phyloP scores from a whole-genome alignment of 2,888 invertebrate species.

The Eutolmus rufibarbis region DNA sequence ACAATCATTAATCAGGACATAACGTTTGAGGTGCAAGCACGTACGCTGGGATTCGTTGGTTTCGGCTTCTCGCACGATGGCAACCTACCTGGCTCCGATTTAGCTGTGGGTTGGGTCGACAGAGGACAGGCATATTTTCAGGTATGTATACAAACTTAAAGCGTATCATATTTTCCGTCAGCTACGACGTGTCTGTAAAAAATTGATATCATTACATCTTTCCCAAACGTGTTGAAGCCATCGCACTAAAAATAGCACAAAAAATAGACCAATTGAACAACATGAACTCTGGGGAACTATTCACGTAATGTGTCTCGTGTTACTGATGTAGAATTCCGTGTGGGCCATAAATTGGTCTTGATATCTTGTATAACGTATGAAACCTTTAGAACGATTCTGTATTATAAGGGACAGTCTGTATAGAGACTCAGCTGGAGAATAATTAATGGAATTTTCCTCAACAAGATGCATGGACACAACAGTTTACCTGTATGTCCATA shows the following conservation, averaged over 20 bases:
- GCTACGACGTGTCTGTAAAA: neutral
- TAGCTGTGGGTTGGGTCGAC: slow-evolving; percentile 90
- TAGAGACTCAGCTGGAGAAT: neutral
- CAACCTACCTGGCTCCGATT: slow-evolving; percentile 82
- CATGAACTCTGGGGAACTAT: neutral
- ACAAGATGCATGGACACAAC: neutral
- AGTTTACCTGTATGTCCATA: neutral
- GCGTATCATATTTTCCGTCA: neutral
- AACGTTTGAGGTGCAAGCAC: slow-evolving; percentile 83
- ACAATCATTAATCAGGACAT: slow-evolving; percentile 77
- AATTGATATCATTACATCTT: neutral
- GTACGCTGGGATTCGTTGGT: slow-evolving; percentile 84
- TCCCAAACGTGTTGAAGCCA: neutral
- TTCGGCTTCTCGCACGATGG: slow-evolving; percentile 85
- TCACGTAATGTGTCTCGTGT: neutral
- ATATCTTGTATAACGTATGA: neutral
- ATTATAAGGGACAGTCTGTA: neutral
- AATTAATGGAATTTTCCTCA: neutral
- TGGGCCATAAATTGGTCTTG: neutral
- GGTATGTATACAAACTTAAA: slow-evolving; percentile 67
- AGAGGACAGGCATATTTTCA: slow-evolving; percentile 80
- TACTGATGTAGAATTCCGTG: neutral
- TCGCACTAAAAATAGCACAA: neutral
- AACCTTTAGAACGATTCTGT: neutral
- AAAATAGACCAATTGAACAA: neutral